Percentiles rank a stretch among this genome's conserved stretches.
Conservation (phyloP, 2,113 vertebrate species). For the Myrmecophaga tridactyla region DNA sequence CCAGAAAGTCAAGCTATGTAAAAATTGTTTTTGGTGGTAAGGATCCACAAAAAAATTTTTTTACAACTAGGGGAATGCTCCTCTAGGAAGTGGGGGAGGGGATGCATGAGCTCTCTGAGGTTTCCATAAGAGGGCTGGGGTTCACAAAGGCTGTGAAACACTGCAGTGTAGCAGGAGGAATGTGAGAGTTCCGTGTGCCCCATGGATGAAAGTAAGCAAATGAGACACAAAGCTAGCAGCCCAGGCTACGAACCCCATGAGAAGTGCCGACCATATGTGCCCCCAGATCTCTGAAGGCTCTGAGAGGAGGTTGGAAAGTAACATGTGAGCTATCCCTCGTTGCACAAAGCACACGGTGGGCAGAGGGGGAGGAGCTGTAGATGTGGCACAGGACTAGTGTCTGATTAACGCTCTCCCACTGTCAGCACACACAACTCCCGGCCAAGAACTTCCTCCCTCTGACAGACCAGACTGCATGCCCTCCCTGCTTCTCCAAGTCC, state of each 20-base stretch:
- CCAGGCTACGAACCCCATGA: neutral
- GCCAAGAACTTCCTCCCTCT: neutral
- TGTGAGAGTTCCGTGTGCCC: neutral
- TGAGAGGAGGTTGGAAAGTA: neutral
- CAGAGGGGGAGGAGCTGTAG: neutral
- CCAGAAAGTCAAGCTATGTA: conserved; percentile 1
- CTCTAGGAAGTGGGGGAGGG: neutral
- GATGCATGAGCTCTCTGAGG: neutral
- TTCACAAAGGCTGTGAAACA: neutral
- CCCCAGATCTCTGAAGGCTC: neutral
- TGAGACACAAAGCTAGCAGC: neutral
- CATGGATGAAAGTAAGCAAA: neutral
- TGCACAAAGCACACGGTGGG: neutral
- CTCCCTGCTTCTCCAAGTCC: neutral
- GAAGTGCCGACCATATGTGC: neutral
- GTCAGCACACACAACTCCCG: neutral
- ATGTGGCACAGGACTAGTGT: neutral
- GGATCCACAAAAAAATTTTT: neutral
- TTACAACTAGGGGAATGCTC: neutral
- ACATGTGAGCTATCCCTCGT: neutral
- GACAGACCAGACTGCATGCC: neutral
- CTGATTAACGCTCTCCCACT: neutral
- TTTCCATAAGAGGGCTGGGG: neutral
- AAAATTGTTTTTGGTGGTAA: neutral
- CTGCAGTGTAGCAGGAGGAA: neutral